phyloP scores from a whole-genome alignment of 2,113 vertebrate genomes.

The Leptosomus discolor region DNA sequence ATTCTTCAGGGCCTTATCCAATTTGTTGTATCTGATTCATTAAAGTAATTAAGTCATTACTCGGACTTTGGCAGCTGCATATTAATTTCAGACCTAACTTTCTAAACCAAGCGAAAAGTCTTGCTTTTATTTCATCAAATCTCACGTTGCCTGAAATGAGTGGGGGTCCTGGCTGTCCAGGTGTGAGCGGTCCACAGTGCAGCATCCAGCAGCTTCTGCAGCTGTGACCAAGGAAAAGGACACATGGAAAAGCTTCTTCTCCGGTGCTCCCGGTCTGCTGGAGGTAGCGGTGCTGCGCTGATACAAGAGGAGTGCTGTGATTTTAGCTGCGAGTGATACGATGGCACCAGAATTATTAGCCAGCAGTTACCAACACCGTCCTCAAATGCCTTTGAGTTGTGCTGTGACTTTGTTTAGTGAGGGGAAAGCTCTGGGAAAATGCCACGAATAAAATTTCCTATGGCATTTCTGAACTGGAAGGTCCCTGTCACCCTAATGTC shows the following conservation, averaged over 20 bases:
- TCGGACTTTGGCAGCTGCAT: background rate
- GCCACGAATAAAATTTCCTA: background rate
- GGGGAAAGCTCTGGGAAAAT: background rate
- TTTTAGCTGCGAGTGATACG: background rate
- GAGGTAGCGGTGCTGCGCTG: background rate
- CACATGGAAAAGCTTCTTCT: background rate
- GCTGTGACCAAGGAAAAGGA: background rate
- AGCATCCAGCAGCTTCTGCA: background rate
- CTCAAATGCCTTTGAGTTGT: background rate
- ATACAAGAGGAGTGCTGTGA: background rate
- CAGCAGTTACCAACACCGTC: background rate
- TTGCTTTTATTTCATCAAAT: background rate
- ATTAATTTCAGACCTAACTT: background rate
- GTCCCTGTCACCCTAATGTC: background rate
- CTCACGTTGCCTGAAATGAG: background rate
- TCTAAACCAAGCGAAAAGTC: background rate
- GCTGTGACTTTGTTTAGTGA: background rate
- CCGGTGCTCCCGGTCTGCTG: background rate
- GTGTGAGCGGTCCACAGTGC: background rate
- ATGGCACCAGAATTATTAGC: background rate
- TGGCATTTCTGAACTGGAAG: background rate
- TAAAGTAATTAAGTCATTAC: constrained; percentile 39
- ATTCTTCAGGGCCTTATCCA: constrained; percentile 43
- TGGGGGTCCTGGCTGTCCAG: background rate
- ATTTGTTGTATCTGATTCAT: constrained; percentile 55